Base-by-base conservation (phyloP, 2,113 vertebrate species). In the Labeo rohita region DNA sequence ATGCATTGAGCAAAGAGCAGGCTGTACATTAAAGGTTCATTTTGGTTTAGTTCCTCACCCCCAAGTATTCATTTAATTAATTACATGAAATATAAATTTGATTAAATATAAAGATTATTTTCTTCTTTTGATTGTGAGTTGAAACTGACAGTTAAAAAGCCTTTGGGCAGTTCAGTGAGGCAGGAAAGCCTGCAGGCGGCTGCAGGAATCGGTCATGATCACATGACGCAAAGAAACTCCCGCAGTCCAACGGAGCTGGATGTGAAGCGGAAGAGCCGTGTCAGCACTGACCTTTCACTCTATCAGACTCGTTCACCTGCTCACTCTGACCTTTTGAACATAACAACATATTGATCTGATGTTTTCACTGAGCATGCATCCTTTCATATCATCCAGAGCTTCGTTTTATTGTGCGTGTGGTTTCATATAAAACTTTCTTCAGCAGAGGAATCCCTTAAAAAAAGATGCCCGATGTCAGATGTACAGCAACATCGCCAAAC, bases 281-380 rank as follows among this genome's bases (percentile, higher is more conserved):
- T 28, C 66, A 83, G 43, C 8, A 16, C 56, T 89, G 88, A 89
- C 84, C 84, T 86, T 89, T 85, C 28, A 6, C 21, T 66, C 45
- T 59, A 50, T 87, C 72, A 36, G 68, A 84, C 66, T 70, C 56
- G 34, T 50, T 65, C 59, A 76, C 70, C 77, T 81, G 39, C 8
- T 23, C 45, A 13, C 56, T 21, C 13, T 76, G 76, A 76, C 72
- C 50, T 85, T 85, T 77, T 63, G 15, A 68, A 82, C 23, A 77
- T 34, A 80, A n/a, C 45, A 49, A 45, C 34, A 49, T 47, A 81
- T 84, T 86, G 59, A 86, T 90, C 63, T 52, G 43, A 79, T 89
- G 80, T 59, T 80, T 16, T 52, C 54, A 61, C 43, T 68, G 43
- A 8, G 47, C 10, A 74, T 54, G 49, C 34, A 11, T 54, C 4